Percentiles rank a stretch among this genome's conserved stretches.
Evolutionary conservation across 2,888 invertebrate species (phyloP).

Genomic region (Bruchidius siliquastri): DNA sequence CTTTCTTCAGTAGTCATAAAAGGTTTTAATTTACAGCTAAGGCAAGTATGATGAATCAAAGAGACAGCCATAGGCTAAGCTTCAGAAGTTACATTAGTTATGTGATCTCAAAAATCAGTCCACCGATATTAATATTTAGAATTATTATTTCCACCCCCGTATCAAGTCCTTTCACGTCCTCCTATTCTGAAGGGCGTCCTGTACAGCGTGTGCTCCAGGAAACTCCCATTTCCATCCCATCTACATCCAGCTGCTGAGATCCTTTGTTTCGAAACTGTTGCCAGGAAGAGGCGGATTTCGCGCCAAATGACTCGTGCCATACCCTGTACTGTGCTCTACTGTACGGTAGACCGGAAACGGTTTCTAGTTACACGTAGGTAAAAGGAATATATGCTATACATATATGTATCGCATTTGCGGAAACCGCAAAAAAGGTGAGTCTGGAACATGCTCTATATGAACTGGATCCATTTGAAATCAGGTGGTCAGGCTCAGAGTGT

Average conservation of each 20-base stretch:
- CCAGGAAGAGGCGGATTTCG: neutral
- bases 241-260: neutral
- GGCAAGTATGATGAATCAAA: too few relatives aligned
- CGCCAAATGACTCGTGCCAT: neutral
- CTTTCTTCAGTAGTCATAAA: too few relatives aligned
- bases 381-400: too few relatives aligned
- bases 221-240: neutral
- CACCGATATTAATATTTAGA: neutral
- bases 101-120: too few relatives aligned
- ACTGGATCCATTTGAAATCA: too few relatives aligned
- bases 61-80: too few relatives aligned
- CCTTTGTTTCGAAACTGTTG: neutral
- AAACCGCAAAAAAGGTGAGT: too few relatives aligned
- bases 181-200: neutral
- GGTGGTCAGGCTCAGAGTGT: too few relatives aligned
- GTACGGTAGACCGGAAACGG: neutral
- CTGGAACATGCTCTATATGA: too few relatives aligned
- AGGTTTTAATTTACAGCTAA: too few relatives aligned
- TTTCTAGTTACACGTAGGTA: neutral
- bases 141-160: neutral
- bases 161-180: neutral
- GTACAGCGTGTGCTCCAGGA: neutral
- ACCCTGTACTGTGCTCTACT: neutral
- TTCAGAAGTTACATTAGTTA: too few relatives aligned
- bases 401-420: too few relatives aligned